Percentiles rank a stretch among this genome's conserved stretches.
Evolutionary conservation across 2,797 vertebrate species (phyloP).

Genomic region (Antrozous pallidus): DNA sequence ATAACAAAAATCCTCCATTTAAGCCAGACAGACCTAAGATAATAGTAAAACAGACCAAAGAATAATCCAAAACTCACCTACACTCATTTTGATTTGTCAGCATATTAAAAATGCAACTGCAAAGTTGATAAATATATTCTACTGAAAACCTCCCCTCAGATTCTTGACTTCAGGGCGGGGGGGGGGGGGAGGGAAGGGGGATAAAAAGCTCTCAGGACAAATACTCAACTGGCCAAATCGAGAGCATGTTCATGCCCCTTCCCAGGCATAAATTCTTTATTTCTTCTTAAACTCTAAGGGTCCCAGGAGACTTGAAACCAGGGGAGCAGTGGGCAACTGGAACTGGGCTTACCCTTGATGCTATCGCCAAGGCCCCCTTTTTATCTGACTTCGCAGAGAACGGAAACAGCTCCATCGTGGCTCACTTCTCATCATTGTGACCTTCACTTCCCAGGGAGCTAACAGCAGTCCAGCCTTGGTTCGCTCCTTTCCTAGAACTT

Average conservation of each 20-base stretch:
- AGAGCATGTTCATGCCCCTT: neutral
- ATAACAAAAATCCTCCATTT: neutral
- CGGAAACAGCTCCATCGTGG: neutral
- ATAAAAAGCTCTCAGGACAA: neutral
- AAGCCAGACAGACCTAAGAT: neutral
- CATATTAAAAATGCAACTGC: neutral
- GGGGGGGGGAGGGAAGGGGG: too few species aligned
- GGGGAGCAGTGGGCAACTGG: neutral
- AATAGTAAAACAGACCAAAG: neutral
- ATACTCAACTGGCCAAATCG: neutral
- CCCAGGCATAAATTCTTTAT: neutral
- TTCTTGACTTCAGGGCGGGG: neutral
- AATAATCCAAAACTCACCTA: neutral
- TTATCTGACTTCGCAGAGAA: neutral
- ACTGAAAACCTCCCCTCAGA: neutral
- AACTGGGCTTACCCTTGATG: neutral
- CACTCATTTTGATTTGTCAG: neutral
- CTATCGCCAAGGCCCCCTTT: neutral
- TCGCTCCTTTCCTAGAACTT: neutral
- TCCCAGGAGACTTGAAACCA: neutral
- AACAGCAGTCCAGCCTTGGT: neutral
- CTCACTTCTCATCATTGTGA: neutral
- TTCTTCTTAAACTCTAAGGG: neutral
- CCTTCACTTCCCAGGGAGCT: neutral
- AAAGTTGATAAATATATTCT: neutral